These are phyloP conservation scores for Drosophila mayaguana DNA, from an alignment of 2,888 invertebrate genomes.

Conservation along the genomic window DNA sequence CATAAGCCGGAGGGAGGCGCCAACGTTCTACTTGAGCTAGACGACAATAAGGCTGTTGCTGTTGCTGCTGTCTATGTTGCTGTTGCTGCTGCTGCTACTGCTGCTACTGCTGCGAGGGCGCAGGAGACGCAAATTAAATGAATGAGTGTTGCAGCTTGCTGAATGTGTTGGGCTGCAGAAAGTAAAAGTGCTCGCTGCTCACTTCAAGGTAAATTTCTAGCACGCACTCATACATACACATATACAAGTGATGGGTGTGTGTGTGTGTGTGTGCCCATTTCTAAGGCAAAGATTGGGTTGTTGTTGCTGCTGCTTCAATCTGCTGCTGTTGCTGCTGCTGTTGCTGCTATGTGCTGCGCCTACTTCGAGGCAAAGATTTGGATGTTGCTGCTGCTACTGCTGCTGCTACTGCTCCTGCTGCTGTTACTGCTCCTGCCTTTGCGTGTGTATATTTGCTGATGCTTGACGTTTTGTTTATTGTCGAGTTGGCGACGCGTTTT, in stretches of 20 bases:
- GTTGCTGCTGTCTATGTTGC: constrained; percentile 11
- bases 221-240: constrained; percentile 10
- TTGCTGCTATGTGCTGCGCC: constrained; percentile 40
- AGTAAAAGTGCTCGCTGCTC: constrained; percentile 79
- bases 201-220: constrained; percentile 73
- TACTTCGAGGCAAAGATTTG: constrained; percentile 50
- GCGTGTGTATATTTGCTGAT: constrained; percentile 49
- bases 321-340: not conserved
- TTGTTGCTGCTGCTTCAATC: constrained; percentile 1
- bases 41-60: constrained; percentile 71
- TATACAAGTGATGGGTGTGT: constrained; percentile 5
- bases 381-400: constrained; percentile 11
- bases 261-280: constrained; percentile 42
- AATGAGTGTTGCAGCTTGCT: constrained; percentile 56
- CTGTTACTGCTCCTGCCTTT: constrained; percentile 14
- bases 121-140: constrained; percentile 69
- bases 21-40: constrained; percentile 63
- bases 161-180: constrained; percentile 42
- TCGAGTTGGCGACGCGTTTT: constrained; percentile 41
- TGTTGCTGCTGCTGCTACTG: not conserved
- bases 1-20: not conserved
- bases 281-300: constrained; percentile 43
- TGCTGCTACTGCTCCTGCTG: not conserved
- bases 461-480: constrained; percentile 69
- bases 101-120: constrained; percentile 12